phyloP scores from a whole-genome alignment of 1,140 invertebrate species.

The Homarus americanus region DNA sequence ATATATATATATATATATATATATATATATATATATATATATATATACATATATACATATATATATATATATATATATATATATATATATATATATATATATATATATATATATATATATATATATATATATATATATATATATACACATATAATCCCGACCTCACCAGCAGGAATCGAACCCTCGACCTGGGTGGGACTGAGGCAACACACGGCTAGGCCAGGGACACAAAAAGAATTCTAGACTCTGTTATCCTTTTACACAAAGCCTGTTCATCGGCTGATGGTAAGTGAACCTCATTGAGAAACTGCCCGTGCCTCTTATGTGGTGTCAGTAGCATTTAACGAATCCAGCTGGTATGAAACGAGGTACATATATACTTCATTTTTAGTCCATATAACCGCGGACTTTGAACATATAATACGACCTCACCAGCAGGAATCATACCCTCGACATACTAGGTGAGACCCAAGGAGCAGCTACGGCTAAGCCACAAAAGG shows the following conservation, averaged over 20 bases:
- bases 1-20: conserved; percentile 39
- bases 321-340: too few relatives aligned
- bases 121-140: conserved; percentile 39
- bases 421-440: not conserved
- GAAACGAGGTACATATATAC: not conserved
- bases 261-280: not conserved
- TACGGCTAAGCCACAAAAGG: too few relatives aligned
- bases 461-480: too few relatives aligned
- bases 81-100: conserved; percentile 36
- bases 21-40: conserved; percentile 42
- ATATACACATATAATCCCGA: too few relatives aligned
- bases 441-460: too few relatives aligned
- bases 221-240: too few relatives aligned
- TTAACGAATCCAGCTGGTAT: not conserved
- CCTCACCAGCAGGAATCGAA: not conserved
- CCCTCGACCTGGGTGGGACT: too few relatives aligned
- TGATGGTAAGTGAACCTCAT: not conserved
- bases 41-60: conserved; percentile 34
- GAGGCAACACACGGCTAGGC: too few relatives aligned
- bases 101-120: conserved; percentile 39
- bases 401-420: not conserved
- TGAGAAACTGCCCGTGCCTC: too few relatives aligned
- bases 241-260: not conserved
- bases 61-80: conserved; percentile 29
- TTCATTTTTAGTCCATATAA: too few relatives aligned